A percentile compares a stretch with the other conserved stretches of the same genome.
phyloP scores from a whole-genome alignment of 2,797 vertebrate species.

The Clarias laeviceps region DNA sequence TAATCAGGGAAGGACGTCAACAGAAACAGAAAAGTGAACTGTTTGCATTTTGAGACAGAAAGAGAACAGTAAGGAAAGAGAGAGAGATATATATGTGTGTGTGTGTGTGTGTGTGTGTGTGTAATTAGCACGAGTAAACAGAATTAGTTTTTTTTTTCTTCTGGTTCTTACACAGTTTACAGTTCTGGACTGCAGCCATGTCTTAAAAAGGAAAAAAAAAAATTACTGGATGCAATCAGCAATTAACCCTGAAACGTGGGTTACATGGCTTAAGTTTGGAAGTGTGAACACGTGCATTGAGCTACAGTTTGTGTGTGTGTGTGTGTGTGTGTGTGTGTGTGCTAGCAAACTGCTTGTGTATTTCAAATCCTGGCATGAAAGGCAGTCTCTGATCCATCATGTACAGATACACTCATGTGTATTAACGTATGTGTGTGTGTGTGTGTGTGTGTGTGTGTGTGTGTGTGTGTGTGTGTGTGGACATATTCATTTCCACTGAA shows the following conservation, averaged over 20 bases:
- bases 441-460: neutral
- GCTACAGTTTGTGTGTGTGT: neutral
- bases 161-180: neutral
- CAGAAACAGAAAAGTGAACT: neutral
- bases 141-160: neutral
- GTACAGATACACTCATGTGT: slow-evolving; percentile 1
- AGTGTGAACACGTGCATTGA: slow-evolving; percentile 17
- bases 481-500: neutral
- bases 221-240: slow-evolving; percentile 19
- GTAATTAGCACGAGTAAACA: neutral
- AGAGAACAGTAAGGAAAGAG: neutral
- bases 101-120: neutral
- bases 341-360: neutral
- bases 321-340: neutral
- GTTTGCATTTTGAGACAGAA: neutral
- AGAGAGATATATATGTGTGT: too few relatives aligned
- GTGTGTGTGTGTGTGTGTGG: neutral
- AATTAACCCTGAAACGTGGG: slow-evolving; percentile 35
- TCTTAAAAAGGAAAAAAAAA: neutral
- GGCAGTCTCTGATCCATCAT: slow-evolving; percentile 16
- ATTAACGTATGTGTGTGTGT: neutral
- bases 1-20: too few relatives aligned
- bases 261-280: neutral
- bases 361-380: slow-evolving; percentile 14
- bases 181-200: slow-evolving; percentile 11